These are phyloP conservation scores for Heteromyza rotundicornis DNA, from an alignment of 2,888 invertebrate species.

Conservation along the genomic window DNA sequence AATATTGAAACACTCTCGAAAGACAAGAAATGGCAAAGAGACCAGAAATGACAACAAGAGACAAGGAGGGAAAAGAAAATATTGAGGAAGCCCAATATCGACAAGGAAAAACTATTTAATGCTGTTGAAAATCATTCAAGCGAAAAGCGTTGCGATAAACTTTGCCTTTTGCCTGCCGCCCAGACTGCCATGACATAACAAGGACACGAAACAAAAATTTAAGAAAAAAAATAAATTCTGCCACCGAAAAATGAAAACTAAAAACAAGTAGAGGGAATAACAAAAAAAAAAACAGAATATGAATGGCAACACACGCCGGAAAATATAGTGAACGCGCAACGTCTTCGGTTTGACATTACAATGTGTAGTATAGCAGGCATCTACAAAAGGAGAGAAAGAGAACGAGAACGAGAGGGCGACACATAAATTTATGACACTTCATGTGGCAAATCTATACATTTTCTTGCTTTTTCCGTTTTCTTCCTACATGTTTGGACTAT, in stretches of 20 bases:
- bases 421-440: constrained; percentile 40
- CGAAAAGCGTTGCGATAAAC: constrained; percentile 48
- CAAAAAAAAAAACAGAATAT: too few relatives aligned
- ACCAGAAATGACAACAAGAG: neutral
- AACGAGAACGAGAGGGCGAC: too few relatives aligned
- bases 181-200: too few relatives aligned
- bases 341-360: constrained; percentile 38
- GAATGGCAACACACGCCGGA: too few relatives aligned
- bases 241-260: too few relatives aligned
- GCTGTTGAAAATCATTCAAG: constrained; percentile 39
- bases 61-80: neutral
- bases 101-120: constrained; percentile 26
- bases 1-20: constrained; percentile 7
- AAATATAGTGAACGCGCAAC: too few relatives aligned
- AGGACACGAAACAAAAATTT: too few relatives aligned
- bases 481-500: constrained; percentile 20
- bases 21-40: neutral
- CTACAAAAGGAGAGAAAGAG: too few relatives aligned
- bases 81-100: constrained; percentile 5
- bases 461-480: neutral
- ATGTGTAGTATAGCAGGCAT: too few relatives aligned
- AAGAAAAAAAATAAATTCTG: too few relatives aligned
- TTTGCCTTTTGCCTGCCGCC: too few relatives aligned
- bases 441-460: neutral
- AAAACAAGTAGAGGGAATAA: too few relatives aligned